These are phyloP conservation scores for Reticulitermes speratus DNA, from an alignment of 1,140 invertebrate species.

Conservation along the genomic window DNA sequence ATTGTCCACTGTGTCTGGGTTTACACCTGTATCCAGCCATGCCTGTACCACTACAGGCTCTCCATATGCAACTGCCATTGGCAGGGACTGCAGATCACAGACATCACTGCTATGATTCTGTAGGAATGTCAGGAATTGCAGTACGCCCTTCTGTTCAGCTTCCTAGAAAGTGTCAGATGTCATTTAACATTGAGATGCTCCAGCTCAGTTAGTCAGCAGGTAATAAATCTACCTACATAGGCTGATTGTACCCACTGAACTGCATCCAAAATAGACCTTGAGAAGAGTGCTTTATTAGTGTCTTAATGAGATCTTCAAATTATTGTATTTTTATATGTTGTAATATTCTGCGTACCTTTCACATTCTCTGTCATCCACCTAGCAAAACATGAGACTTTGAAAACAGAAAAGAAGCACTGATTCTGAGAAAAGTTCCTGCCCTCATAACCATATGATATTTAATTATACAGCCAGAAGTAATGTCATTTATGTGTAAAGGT, in stretches of 20 bases:
- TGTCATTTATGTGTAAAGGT: no score
- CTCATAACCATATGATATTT: no score
- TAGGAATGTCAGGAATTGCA: background rate
- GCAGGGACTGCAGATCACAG: background rate
- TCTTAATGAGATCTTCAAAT: background rate
- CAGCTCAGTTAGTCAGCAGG: background rate
- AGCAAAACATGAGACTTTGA: no score
- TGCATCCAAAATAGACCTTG: background rate
- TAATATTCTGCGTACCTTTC: no score
- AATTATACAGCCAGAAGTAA: no score
- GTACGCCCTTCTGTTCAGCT: background rate
- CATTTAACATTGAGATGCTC: no score
- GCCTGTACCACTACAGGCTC: background rate
- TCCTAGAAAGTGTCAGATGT: background rate
- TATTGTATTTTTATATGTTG: background rate
- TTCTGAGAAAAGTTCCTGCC: no score
- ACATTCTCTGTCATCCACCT: no score
- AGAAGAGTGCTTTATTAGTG: background rate
- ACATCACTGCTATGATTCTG: background rate
- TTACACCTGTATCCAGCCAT: background rate
- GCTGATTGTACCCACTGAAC: background rate
- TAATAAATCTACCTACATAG: background rate
- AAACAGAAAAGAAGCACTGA: no score
- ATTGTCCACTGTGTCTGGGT: background rate
- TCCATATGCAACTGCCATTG: background rate